Conservation (phyloP, 2,797 vertebrate species). For the Helicolenus hilgendorfi region DNA sequence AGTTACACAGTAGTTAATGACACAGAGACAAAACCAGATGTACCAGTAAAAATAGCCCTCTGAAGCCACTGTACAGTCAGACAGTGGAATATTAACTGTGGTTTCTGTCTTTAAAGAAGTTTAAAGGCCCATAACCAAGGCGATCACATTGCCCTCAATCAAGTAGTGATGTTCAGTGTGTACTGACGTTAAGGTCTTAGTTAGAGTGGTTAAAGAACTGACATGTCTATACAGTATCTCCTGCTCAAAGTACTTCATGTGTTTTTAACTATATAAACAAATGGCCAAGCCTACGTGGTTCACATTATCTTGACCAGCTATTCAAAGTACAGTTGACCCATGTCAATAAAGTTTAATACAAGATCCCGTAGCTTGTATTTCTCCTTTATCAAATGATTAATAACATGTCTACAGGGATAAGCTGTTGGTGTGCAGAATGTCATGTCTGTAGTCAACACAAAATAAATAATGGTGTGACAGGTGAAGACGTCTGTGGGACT, state of each 20-base stretch:
- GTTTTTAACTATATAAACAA: slow-evolving; percentile 19
- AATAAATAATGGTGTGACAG: slow-evolving; percentile 17
- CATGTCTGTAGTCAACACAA: neutral
- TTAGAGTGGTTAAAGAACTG: neutral
- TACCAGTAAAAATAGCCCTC: slow-evolving; percentile 4
- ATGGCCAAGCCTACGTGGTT: neutral
- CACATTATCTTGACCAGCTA: neutral
- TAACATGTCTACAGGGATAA: neutral
- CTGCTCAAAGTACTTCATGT: neutral
- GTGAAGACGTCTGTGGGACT: slow-evolving; percentile 14
- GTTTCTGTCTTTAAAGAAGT: neutral
- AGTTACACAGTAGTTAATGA: slow-evolving; percentile 4
- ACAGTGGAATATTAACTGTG: neutral
- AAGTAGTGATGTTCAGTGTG: neutral
- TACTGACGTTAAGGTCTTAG: neutral
- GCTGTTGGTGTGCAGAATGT: neutral
- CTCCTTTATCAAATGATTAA: neutral
- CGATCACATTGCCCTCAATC: neutral
- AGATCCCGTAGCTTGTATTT: neutral
- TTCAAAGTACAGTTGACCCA: neutral
- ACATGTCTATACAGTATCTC: neutral
- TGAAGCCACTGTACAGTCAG: neutral
- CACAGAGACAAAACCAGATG: slow-evolving; percentile 25
- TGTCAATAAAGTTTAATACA: neutral
- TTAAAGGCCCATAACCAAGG: neutral